Percentiles rank a stretch among this genome's conserved stretches.
Conservation (phyloP, 2,113 vertebrate genomes). For the Peromyscus maniculatus region DNA sequence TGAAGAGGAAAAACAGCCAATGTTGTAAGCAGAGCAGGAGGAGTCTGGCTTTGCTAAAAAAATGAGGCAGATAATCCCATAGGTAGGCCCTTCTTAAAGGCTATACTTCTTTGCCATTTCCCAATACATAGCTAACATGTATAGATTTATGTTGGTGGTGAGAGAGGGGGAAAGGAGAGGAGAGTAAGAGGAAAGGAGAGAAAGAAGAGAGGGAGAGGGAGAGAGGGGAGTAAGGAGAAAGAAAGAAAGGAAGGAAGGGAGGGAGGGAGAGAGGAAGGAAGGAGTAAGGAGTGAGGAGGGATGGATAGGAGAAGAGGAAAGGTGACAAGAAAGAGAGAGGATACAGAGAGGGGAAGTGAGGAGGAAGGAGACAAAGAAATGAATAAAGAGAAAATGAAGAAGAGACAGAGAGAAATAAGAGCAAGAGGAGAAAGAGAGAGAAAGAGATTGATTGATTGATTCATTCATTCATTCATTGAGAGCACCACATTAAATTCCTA, state of each 20-base stretch:
- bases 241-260: not conserved
- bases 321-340: not conserved
- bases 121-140: not conserved
- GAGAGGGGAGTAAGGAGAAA: too few species aligned
- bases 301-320: not conserved
- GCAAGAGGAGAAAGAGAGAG: too few species aligned
- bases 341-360: too few species aligned
- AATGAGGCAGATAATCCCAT: not conserved
- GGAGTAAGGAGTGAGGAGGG: too few species aligned
- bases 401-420: not conserved
- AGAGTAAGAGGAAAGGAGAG: not conserved
- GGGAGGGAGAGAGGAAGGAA: too few species aligned
- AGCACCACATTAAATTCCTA: not conserved
- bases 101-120: not conserved
- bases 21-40: not conserved
- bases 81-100: not conserved
- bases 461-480: too few species aligned
- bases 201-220: not conserved
- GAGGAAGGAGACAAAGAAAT: not conserved
- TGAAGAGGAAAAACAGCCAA: constrained; percentile 10
- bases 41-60: not conserved
- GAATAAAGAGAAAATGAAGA: not conserved
- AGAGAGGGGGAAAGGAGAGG: not conserved
- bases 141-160: not conserved
- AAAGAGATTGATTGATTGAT: too few species aligned